phyloP scores from a whole-genome alignment of 1,140 invertebrate genomes.

The Macrobrachium rosenbergii region DNA sequence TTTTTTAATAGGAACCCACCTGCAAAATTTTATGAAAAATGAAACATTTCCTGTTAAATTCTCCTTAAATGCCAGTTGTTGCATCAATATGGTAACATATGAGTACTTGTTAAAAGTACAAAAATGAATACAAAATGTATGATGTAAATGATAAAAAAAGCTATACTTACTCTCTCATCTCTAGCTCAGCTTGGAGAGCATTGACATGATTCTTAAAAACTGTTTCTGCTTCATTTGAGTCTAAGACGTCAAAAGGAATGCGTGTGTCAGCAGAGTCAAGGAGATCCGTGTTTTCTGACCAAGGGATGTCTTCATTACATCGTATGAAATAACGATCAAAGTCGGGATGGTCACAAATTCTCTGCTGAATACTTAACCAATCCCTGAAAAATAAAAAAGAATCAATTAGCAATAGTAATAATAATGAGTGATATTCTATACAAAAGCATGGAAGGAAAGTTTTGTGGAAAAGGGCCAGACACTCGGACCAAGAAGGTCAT shows the following conservation, averaged over 20 bases:
- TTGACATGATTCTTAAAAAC: conserved; percentile 93
- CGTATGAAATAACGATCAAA: conserved; percentile 93
- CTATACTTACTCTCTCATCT: conserved; percentile 86
- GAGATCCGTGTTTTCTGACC: conserved; percentile 76
- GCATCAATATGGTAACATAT: no score
- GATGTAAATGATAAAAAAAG: no score
- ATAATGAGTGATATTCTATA: neutral
- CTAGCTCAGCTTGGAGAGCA: conserved; percentile 89
- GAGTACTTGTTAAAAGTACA: no score
- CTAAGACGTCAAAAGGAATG: conserved; percentile 92
- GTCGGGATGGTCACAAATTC: conserved; percentile 87
- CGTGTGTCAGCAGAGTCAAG: conserved; percentile 71
- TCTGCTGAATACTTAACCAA: conserved; percentile 87
- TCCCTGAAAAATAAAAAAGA: conserved; percentile 75
- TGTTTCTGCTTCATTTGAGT: conserved; percentile 90
- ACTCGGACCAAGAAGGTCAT: no score
- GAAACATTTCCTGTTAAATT: no score
- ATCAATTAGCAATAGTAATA: neutral
- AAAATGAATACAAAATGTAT: no score
- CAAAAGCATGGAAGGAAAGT: neutral
- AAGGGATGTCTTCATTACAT: conserved; percentile 82
- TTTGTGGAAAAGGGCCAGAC: neutral
- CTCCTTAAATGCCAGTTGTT: no score
- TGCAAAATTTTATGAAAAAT: no score
- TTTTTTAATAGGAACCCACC: no score